phyloP scores from a whole-genome alignment of 2,888 invertebrate species.

The Drosophila sordidula region DNA sequence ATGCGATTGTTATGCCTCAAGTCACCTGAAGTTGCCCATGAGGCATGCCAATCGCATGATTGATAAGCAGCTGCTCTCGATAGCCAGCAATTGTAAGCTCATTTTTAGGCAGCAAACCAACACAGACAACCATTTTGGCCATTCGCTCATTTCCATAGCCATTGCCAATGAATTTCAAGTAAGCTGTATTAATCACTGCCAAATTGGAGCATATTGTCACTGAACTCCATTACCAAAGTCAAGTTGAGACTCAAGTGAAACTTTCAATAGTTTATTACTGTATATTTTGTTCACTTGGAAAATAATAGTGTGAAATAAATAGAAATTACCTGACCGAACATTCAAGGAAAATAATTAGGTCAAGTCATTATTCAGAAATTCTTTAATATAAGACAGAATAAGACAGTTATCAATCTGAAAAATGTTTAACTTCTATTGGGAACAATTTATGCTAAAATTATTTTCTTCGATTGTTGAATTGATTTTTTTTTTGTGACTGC shows the following conservation, averaged over 20 bases:
- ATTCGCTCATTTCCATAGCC: constrained; percentile 39
- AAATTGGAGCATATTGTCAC: constrained; percentile 34
- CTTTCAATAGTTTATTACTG: constrained; percentile 1
- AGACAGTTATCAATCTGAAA: too few species aligned
- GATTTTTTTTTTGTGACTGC: too few species aligned
- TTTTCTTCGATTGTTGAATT: too few species aligned
- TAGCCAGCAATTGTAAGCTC: constrained; percentile 35
- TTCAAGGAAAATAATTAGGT: too few species aligned
- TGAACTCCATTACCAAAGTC: constrained; percentile 38
- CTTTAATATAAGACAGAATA: too few species aligned
- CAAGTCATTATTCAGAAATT: too few species aligned
- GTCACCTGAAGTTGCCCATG: constrained; percentile 49
- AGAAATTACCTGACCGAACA: background rate
- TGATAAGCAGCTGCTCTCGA: constrained; percentile 59
- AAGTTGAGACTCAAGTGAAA: constrained; percentile 8
- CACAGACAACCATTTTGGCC: constrained; percentile 11
- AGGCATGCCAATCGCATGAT: constrained; percentile 62
- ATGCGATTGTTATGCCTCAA: constrained; percentile 77
- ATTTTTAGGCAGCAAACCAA: constrained; percentile 40
- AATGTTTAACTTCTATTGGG: too few species aligned
- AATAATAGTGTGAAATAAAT: background rate
- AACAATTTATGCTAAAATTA: too few species aligned
- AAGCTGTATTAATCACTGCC: constrained; percentile 49
- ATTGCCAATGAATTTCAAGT: constrained; percentile 54
- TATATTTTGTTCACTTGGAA: background rate